Evolutionary conservation across 2,888 invertebrate species (phyloP), one percentile per base, ranked within the genome.

Genomic region (Helicoverpa assulta): DNA sequence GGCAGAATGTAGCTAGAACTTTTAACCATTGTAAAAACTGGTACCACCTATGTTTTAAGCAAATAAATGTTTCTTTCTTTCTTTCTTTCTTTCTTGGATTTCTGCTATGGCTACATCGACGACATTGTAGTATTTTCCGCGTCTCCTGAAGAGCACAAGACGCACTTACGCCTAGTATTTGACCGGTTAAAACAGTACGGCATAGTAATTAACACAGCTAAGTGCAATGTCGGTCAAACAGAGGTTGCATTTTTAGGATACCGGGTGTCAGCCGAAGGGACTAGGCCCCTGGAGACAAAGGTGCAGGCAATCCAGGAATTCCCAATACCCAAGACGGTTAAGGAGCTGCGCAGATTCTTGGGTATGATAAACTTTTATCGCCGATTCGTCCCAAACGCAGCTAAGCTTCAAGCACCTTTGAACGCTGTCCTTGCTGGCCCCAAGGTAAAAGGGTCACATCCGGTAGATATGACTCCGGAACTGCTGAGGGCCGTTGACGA

Each of bases 341-440:
- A 67, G 18, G 63, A 70, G 26, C 61, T 85, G 0, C 53, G 79
- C 0, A 26, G 83, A 8, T 85, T 82, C 53, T 21, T 80, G 14
- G 83, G 84, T 12, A 81, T 84, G 77, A 5, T 78, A 0, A 81
- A 80, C 64, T 84, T 79, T 61, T 81, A 81, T 50, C 52, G 78
- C 5, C 43, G 74, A 0, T 73, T 75, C 37, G 43, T 79, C 4
- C 68, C 74, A 10, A 61, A 73, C 4, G 74, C 71, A 40, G 67
- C 63, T 12, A 19, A 63, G 26, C 3, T 18, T 1, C 71, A 67
- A 37, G 63, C 61, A 14, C 47, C 55, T 4, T 18, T 67, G 14
- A 37, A 59, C 37, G 12, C 16, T n/a, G n/a, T 53, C 14, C 37
- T 66, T 3, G 50, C 33, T 60, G 37, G 16, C 10, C 21, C 19